Base-by-base conservation (phyloP, 2,888 invertebrate species). In the Spisula subtruncata region DNA sequence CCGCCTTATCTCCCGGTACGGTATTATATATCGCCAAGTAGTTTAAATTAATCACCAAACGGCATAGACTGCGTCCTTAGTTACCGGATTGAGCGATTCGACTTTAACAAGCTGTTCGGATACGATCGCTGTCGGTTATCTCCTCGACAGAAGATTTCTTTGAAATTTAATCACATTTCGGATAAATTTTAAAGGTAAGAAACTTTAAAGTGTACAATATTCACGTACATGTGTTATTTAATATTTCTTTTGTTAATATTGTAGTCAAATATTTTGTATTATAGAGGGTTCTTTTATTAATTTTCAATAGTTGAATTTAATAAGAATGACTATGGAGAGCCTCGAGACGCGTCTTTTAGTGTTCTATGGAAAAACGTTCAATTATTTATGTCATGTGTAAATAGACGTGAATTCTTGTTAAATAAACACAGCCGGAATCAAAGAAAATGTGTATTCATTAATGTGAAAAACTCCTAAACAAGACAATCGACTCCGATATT, bases 151-250 rank as follows among this genome's bases (percentile, higher is more conserved):
- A 75, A 8, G 75, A 75, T 75, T 75, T 75, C 75, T 75, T 75
- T 75, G 75, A 75, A 75, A 75, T 75, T 75, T 29, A 75, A 75
- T 75, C 75, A 75, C 32, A 75, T 35, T 75, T 75, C 35, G 75
- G 75, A 75, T 75, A 75, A 75, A 16, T 75, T 75, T 75, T 75
- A 75, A 35, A 75, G 75, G 75, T 75, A 75, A 75, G 75, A 16
- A 35, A 75, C 18, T 1, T 75, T 75, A 25, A n/a, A 66, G 18
- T 66, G 20, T 25, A 66, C 60, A 4, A 66, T 25, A 66, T 25
- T n/a, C 60, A 66, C 60, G 60, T n/a, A 25, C n/a, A n/a, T 66
- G 60, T 66, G n/a, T 66, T 10, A 25, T 66, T 66, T 66, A 20
- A 66, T 25, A 25, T 66, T 66, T 66, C 25, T 66, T 66, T 25